Conservation (phyloP, 2,797 vertebrate genomes). For the Gymnoscopelus microlampas region DNA sequence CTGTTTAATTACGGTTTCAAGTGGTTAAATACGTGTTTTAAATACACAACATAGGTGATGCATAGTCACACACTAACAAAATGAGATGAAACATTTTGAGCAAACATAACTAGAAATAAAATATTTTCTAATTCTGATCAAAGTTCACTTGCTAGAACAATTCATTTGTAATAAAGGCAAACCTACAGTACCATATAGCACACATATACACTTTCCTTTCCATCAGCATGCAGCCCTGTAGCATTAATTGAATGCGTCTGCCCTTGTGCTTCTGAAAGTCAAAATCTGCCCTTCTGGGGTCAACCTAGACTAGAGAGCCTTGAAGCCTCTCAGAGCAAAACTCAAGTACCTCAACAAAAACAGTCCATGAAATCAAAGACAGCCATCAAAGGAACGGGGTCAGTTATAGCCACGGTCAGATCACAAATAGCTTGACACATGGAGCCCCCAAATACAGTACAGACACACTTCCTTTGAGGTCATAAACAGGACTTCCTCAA, state of each 20-base stretch:
- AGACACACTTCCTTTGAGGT: slow-evolving; percentile 8
- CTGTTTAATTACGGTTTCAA: no score
- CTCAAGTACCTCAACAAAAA: slow-evolving; percentile 9
- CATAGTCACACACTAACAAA: no score
- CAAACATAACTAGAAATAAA: no score
- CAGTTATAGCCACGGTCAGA: slow-evolving; percentile 12
- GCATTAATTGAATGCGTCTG: slow-evolving; percentile 12
- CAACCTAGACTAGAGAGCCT: slow-evolving; percentile 16
- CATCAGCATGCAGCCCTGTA: background rate
- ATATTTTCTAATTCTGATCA: no score
- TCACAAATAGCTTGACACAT: slow-evolving; percentile 7
- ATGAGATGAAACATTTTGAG: no score
- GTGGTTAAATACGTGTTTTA: no score
- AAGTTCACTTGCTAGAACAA: no score
- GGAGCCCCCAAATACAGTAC: slow-evolving; percentile 10
- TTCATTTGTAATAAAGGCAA: slow-evolving; percentile 13
- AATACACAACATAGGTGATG: no score
- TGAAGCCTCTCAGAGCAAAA: background rate
- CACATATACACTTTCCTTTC: background rate
- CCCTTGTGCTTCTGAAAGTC: slow-evolving; percentile 1
- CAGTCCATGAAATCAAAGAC: slow-evolving; percentile 17
- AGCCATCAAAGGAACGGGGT: slow-evolving; percentile 15
- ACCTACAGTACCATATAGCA: slow-evolving; percentile 7
- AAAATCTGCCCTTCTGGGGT: slow-evolving; percentile 15
- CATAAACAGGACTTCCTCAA: slow-evolving; percentile 46